These are phyloP conservation scores for Trichomycterus rosablanca DNA, from an alignment of 2,113 vertebrate species.

Conservation along the genomic window DNA sequence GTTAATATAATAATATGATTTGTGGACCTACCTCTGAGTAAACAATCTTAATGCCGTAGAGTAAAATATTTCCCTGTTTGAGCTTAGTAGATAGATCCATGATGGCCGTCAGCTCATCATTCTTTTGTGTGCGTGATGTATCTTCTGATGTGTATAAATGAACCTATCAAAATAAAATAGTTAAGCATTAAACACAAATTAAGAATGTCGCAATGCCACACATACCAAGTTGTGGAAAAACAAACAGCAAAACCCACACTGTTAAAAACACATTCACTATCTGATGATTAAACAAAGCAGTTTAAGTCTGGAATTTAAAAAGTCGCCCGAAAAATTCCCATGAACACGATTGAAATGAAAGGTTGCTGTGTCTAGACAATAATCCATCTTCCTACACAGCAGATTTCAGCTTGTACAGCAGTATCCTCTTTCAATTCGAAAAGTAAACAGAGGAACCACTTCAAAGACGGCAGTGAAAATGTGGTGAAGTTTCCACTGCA, in stretches of 20 bases:
- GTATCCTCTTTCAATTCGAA: constrained; percentile 37
- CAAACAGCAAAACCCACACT: constrained; percentile 26
- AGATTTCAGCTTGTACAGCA: constrained; percentile 31
- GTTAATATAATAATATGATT: not conserved
- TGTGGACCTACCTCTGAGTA: constrained; percentile 56
- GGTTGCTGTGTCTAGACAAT: constrained; percentile 30
- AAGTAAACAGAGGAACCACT: constrained; percentile 32
- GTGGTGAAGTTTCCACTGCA: constrained; percentile 27
- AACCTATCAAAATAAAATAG: constrained; percentile 59
- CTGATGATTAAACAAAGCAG: constrained; percentile 36
- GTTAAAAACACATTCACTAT: constrained; percentile 33
- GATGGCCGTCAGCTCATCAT: constrained; percentile 44
- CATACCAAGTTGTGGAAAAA: not conserved
- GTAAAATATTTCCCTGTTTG: constrained; percentile 57
- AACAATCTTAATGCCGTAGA: constrained; percentile 62
- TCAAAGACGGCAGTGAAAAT: constrained; percentile 16
- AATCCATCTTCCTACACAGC: constrained; percentile 38
- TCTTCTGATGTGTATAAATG: constrained; percentile 47
- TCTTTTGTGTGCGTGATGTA: constrained; percentile 23
- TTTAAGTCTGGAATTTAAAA: constrained; percentile 41
- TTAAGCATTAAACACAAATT: constrained; percentile 20
- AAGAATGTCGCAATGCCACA: not conserved
- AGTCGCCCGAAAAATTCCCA: constrained; percentile 2
- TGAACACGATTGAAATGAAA: not conserved
- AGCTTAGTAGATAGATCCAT: constrained; percentile 52